phyloP scores from a whole-genome alignment of 2,113 vertebrate genomes.

The Coryphaenoides rupestris region DNA sequence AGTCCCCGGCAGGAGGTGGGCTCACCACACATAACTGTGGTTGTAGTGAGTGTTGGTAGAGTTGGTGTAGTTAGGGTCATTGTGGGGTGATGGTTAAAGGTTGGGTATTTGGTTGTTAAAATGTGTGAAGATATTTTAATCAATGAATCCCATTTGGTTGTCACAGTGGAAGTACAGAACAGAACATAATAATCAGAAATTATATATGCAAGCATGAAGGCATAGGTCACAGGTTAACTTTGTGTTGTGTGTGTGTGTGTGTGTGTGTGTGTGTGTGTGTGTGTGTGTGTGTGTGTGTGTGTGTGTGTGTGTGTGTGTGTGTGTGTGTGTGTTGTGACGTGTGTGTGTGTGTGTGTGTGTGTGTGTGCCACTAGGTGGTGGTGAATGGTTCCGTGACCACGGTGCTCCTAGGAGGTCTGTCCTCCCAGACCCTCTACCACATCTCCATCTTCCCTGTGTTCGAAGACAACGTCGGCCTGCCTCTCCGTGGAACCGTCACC shows the following conservation, averaged over 20 bases:
- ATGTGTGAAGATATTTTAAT: no score
- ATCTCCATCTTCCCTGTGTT: constrained; percentile 84
- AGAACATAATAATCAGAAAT: background rate
- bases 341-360: constrained; percentile 1
- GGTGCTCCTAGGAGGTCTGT: constrained; percentile 72
- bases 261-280: background rate
- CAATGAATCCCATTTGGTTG: no score
- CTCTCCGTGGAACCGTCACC: constrained; percentile 79
- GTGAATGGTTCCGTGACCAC: constrained; percentile 73
- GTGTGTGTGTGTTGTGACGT: background rate
- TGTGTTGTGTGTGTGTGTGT: constrained; percentile 1
- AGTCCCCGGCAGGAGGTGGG: constrained; percentile 83
- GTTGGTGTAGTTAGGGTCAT: no score
- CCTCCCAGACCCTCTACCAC: constrained; percentile 82
- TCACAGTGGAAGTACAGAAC: no score
- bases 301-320: constrained; percentile 6
- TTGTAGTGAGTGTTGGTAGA: background rate
- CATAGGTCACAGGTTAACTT: no score
- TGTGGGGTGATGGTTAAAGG: no score
- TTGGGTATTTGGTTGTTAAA: no score
- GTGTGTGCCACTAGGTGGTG: constrained; percentile 70
- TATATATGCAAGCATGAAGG: no score
- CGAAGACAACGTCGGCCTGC: constrained; percentile 64
- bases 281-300: constrained; percentile 1
- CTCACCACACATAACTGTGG: background rate